Percentiles rank a stretch among this genome's conserved stretches.
phyloP scores from a whole-genome alignment of 2,888 invertebrate species.

The Drosophila neotestacea region DNA sequence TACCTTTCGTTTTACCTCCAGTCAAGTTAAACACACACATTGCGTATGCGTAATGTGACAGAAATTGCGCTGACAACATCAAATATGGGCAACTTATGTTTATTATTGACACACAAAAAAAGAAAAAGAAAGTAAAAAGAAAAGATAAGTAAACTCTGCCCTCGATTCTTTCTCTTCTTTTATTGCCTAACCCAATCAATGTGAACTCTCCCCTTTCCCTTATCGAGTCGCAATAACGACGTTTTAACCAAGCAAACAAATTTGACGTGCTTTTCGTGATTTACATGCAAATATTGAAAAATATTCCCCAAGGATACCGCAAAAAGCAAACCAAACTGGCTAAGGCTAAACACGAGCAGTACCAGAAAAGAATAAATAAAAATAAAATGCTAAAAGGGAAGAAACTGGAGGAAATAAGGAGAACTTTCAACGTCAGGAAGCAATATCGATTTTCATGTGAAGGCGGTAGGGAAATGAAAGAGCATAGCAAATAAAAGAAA shows the following conservation, averaged over 20 bases:
- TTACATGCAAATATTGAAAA: conserved; percentile 83
- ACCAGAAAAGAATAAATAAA: conserved; percentile 24
- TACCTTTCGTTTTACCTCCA: neutral
- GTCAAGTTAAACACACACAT: conserved; percentile 9
- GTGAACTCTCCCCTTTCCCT: conserved; percentile 44
- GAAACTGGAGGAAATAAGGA: neutral
- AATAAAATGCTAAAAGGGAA: neutral
- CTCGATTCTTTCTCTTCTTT: conserved; percentile 19
- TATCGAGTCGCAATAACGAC: conserved; percentile 72
- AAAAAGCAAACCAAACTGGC: conserved; percentile 69
- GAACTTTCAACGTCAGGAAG: conserved; percentile 58
- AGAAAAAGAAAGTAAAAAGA: neutral
- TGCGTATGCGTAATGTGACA: conserved; percentile 65
- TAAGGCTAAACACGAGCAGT: conserved; percentile 50
- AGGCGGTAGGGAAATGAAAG: conserved; percentile 46
- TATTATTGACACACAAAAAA: conserved; percentile 66
- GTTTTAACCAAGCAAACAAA: conserved; percentile 81
- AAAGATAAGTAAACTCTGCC: conserved; percentile 38
- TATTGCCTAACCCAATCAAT: conserved; percentile 78
- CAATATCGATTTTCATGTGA: conserved; percentile 76
- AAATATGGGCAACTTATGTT: conserved; percentile 74
- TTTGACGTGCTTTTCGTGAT: conserved; percentile 83
- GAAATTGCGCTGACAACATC: conserved; percentile 68
- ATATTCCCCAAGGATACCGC: conserved; percentile 80
- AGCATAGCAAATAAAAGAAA: conserved; percentile 71